Evolutionary conservation across 2,888 invertebrate genomes (phyloP).

Genomic region (Sialis lutaria): DNA sequence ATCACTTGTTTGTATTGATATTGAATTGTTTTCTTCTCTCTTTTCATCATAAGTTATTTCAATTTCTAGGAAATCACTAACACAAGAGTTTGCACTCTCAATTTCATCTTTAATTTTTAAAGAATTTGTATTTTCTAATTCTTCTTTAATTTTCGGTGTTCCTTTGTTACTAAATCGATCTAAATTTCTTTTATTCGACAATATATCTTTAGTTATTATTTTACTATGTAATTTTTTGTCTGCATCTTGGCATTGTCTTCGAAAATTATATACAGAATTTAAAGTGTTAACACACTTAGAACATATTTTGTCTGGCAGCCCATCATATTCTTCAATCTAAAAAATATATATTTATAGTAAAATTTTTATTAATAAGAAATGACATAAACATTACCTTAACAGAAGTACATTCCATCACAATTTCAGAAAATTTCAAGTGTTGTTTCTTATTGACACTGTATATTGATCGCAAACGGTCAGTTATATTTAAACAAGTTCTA

Average conservation of each 20-base stretch:
- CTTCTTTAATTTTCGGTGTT: neutral
- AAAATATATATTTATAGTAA: neutral
- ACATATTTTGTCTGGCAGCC: constrained; percentile 10
- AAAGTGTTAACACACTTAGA: constrained; percentile 8
- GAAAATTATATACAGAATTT: constrained; percentile 9
- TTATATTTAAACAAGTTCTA: too few relatives aligned
- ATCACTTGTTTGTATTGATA: too few relatives aligned
- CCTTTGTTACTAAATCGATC: too few relatives aligned
- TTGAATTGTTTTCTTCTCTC: too few relatives aligned
- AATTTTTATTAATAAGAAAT: neutral
- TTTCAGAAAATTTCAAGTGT: constrained; percentile 8
- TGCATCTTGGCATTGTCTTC: constrained; percentile 8
- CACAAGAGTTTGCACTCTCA: neutral
- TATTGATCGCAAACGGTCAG: neutral
- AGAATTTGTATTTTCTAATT: neutral
- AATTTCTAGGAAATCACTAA: too few relatives aligned
- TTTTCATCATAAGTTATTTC: too few relatives aligned
- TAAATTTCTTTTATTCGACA: neutral
- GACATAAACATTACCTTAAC: constrained; percentile 7
- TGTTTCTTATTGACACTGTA: constrained; percentile 3
- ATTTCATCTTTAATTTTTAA: neutral
- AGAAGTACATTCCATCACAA: constrained; percentile 9
- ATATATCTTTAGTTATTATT: constrained; percentile 1
- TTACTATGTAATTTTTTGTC: constrained; percentile 6
- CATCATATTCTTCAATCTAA: constrained; percentile 9